Conservation (phyloP, 2,888 invertebrate genomes). For the Diachrysia chrysitis region DNA sequence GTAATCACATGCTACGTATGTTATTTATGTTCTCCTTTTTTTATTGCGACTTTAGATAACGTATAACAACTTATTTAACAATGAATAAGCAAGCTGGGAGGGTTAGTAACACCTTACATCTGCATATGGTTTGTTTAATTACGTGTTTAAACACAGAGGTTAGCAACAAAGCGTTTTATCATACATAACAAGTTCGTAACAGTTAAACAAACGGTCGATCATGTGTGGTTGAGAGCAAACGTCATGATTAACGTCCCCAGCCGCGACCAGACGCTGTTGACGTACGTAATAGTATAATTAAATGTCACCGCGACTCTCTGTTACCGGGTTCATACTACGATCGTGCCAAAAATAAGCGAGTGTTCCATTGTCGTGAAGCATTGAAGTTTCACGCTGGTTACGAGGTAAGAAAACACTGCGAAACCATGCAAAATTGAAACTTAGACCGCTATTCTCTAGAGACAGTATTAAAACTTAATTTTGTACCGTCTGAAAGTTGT, state of each 20-base stretch:
- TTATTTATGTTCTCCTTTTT: neutral
- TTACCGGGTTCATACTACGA: constrained; percentile 53
- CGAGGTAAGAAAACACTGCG: constrained; percentile 33
- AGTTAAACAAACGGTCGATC: constrained; percentile 32
- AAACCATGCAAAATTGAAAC: constrained; percentile 46
- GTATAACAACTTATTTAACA: neutral
- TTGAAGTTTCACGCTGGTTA: constrained; percentile 52
- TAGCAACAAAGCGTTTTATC: constrained; percentile 46
- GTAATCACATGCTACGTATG: too few species aligned
- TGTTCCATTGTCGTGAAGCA: constrained; percentile 36
- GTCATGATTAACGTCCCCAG: constrained; percentile 56
- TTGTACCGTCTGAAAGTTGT: constrained; percentile 29
- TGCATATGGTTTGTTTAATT: constrained; percentile 36
- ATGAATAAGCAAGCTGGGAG: neutral
- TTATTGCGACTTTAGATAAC: neutral
- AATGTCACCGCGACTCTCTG: constrained; percentile 48
- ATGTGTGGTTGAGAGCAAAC: constrained; percentile 43
- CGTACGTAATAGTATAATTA: constrained; percentile 57
- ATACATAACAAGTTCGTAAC: constrained; percentile 34
- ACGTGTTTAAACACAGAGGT: constrained; percentile 39
- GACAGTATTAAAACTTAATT: constrained; percentile 31
- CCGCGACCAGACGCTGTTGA: constrained; percentile 56
- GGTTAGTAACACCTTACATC: constrained; percentile 8
- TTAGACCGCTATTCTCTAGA: constrained; percentile 33
- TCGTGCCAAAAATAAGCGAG: constrained; percentile 50